Evolutionary conservation across 2,797 vertebrate genomes (phyloP).

Genomic region (Sebastes itinus): DNA sequence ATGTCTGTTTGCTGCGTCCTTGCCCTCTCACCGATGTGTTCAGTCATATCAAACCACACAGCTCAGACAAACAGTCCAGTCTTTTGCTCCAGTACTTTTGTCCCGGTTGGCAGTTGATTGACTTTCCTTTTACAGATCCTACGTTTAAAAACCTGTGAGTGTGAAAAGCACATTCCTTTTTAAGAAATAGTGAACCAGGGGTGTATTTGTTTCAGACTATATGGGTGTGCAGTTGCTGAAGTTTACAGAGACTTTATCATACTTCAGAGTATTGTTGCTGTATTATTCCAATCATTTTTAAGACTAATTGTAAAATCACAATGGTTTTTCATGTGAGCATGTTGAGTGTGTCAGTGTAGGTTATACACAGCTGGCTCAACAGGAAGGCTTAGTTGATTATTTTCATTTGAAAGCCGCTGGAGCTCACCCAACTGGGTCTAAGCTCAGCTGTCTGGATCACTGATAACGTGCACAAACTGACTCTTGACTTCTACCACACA

Average conservation of each 20-base stretch:
- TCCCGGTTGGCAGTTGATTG: background rate
- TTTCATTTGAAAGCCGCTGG: background rate
- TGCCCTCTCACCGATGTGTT: no score
- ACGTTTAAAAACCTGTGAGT: background rate
- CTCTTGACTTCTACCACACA: constrained; percentile 1
- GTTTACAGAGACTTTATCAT: background rate
- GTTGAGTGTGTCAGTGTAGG: background rate
- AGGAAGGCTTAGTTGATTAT: background rate
- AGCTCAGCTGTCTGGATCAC: background rate
- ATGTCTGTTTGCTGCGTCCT: no score
- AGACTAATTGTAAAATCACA: background rate
- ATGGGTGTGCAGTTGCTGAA: background rate
- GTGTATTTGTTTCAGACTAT: background rate
- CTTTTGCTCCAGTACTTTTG: background rate
- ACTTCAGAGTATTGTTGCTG: background rate
- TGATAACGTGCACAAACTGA: background rate
- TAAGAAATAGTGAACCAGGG: background rate
- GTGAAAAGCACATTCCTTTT: background rate
- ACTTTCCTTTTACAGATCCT: no score
- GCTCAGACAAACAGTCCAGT: no score
- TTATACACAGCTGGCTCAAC: background rate
- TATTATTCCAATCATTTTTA: background rate
- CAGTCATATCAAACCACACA: no score
- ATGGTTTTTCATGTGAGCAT: background rate
- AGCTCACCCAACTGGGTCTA: constrained; percentile 3